Base-by-base conservation (phyloP, 2,113 vertebrate species). In the Ibidorhyncha struthersii region DNA sequence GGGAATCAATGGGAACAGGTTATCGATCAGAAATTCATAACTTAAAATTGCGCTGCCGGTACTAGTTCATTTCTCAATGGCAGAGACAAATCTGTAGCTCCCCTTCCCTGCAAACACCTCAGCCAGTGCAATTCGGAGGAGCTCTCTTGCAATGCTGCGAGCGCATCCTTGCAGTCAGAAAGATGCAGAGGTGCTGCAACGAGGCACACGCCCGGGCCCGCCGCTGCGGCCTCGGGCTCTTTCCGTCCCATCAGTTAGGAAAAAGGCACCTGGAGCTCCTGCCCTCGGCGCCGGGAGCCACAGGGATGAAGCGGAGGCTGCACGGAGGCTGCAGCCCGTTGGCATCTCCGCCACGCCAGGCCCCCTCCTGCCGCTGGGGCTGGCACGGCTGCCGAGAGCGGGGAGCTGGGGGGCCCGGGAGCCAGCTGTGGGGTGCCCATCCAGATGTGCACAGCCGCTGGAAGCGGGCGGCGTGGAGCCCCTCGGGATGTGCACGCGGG, bases 51-150 rank as follows among this genome's bases (percentile, higher is more conserved):
- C 7, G 30, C 72, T 32, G 94, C 62, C 12, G 56, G 17, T 71
- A n/a, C 65, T 1, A 53, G 12, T 26, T 67, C 81, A 9, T 86
- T 90, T 72, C 89, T 76, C 62, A 11, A 0, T 1, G 74, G 91
- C 59, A 78, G 85, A 69, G 90, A 67, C 27, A 34, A 10, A 69
- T 76, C 71, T 21, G 56, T 65, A 12, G 34, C 27, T 38, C 34
- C 61, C 8, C 8, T 45, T 12, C 62, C 56, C 40, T 1, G 25
- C 19, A 10, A 50, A 10, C 30, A 9, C 29, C 76, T 12, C 38
- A 0, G 5, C 74, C 49, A 0, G 49, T 0, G 47, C 65, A 1
- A 6, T 3, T 6, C 1, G 55, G 2, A 29, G 4, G 2, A 14
- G 5, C 61, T n/a, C 50, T 52, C 49, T 16, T 6, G 38, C 34